These are phyloP conservation scores for Epinephelus malabaricus DNA, from an alignment of 2,797 vertebrate species.

Conservation along the genomic window DNA sequence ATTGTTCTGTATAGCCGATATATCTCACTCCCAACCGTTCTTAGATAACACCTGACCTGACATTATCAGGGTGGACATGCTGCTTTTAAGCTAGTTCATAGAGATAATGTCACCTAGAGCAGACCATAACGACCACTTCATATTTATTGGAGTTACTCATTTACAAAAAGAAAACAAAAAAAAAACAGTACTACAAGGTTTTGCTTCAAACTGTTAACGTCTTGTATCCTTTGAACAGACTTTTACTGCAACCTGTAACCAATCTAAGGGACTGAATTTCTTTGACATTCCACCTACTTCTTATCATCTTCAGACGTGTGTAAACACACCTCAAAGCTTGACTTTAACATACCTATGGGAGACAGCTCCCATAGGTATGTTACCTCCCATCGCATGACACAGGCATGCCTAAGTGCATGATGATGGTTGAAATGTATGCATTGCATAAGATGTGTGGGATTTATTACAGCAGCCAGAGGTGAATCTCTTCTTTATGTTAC, in stretches of 20 bases:
- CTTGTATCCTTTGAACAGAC: not conserved
- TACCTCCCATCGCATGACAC: not conserved
- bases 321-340: not conserved
- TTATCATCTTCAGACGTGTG: not conserved
- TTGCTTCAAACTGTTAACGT: not conserved
- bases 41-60: slow-evolving; percentile 1
- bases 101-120: not conserved
- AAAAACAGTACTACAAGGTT: not conserved
- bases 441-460: not conserved
- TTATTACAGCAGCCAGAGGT: slow-evolving; percentile 11
- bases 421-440: not conserved
- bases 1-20: not conserved
- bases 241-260: not conserved
- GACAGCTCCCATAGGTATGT: not conserved
- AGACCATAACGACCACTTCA: not conserved
- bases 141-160: slow-evolving; percentile 24
- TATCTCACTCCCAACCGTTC: not conserved
- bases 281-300: not conserved
- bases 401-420: not conserved
- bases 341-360: not conserved
- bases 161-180: not conserved
- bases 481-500: not conserved
- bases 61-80: not conserved
- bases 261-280: not conserved
- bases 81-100: slow-evolving; percentile 5